Conservation (phyloP, 92 coral and sea anemone species). For the Umimayanthus chanpuru region DNA sequence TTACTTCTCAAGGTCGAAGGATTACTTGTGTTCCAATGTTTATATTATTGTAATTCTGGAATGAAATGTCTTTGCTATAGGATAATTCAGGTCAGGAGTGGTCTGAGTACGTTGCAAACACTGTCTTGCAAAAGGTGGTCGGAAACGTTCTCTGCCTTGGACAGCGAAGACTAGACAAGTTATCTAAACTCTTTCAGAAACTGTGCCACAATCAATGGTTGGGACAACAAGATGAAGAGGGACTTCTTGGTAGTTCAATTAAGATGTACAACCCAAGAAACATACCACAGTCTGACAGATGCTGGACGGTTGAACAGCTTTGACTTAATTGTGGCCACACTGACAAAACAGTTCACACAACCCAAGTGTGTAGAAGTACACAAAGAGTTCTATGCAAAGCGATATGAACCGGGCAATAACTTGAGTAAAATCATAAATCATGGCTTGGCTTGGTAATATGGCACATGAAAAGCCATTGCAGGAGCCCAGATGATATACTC, state of each 20-base stretch:
- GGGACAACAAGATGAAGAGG: slow-evolving; percentile 20
- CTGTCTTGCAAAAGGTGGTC: neutral
- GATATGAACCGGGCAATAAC: slow-evolving; percentile 22
- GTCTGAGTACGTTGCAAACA: neutral
- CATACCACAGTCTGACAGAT: slow-evolving; percentile 9
- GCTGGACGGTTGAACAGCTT: slow-evolving; percentile 2
- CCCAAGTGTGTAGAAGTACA: slow-evolving; percentile 36
- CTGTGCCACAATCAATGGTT: neutral
- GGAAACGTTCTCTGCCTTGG: slow-evolving; percentile 33
- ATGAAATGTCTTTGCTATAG: too few relatives aligned
- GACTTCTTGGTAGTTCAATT: slow-evolving; percentile 41
- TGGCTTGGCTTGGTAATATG: slow-evolving; percentile 10
- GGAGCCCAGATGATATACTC: neutral
- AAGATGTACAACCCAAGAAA: slow-evolving; percentile 29
- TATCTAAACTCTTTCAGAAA: slow-evolving; percentile 5
- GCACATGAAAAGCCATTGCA: neutral
- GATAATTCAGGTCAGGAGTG: neutral
- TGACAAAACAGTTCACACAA: slow-evolving; percentile 17
- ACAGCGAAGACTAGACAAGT: slow-evolving; percentile 22
- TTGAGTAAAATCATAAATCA: slow-evolving; percentile 30
- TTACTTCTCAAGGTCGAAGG: neutral
- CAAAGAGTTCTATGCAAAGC: slow-evolving; percentile 8
- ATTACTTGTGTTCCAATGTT: too few relatives aligned
- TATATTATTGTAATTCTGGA: too few relatives aligned
- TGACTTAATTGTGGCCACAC: slow-evolving; percentile 24